Evolutionary conservation across 2,113 vertebrate genomes (phyloP), one percentile per base, ranked within the genome.

Genomic region (Daphoenositta chrysoptera): DNA sequence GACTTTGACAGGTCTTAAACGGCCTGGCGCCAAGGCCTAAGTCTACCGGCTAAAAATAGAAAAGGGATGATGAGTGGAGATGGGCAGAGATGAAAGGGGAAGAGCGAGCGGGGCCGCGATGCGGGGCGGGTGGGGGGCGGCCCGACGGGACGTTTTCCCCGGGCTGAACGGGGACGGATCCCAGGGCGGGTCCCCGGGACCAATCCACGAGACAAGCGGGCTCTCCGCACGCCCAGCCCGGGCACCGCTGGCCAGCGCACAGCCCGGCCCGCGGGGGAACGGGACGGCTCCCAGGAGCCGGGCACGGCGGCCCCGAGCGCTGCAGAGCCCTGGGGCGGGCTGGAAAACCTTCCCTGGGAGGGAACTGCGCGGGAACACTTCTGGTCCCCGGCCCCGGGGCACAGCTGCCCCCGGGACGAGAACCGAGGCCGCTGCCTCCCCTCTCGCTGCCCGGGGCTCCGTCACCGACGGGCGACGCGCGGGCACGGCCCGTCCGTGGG

Each of bases 1-100:
- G 98, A 99, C 98, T 99, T 98, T 99, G 99, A 99, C 99, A 99
- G 98, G 98, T 99, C 98, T 99, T 99, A 99, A 99, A 99, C 98
- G 98, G 98, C 98, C 98, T 99, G 98, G 99, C 99, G 99, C 99
- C 99, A 98, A 98, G 98, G 98, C 98, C 98, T 98, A 97, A 98
- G 98, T 98, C 98, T 98, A 97, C 97, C 75, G 97, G 98, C 98
- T 99, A 99, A 98, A 99, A 99, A 98, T 99, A 99, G 98, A 95
- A 95, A 83, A 97, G 98, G 98, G 98, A 98, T 98, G 98, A 98
- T 98, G 97, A 98, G 98, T 97, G 96, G 98, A 98, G 98, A 98
- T 98, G 98, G 98, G 97, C 97, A 97, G 97, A 98, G 97, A 98
- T 97, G 98, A 98, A 98, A 98, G 98, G 96, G 97, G 97, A 98